Conservation (phyloP, 2,888 invertebrate genomes). For the Ornithoptera alexandrae region DNA sequence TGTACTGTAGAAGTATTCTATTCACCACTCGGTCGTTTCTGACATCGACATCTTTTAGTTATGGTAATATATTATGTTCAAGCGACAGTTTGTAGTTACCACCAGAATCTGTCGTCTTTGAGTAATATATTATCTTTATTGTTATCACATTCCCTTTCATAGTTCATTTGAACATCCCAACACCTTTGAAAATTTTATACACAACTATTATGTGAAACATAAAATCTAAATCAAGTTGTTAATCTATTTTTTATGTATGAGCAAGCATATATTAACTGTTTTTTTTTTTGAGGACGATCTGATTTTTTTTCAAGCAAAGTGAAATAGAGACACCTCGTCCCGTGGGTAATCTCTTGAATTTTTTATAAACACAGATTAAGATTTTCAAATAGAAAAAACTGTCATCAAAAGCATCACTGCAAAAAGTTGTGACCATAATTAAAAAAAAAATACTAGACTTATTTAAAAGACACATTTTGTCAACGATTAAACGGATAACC, state of each 20-base stretch:
- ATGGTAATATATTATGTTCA: constrained; percentile 14
- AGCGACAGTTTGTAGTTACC: constrained; percentile 12
- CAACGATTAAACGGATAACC: too few species aligned
- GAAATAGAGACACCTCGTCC: too few species aligned
- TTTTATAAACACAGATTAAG: too few species aligned
- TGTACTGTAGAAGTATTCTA: too few species aligned
- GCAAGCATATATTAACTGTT: not conserved
- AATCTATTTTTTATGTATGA: not conserved
- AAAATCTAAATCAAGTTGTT: not conserved
- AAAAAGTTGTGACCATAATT: too few species aligned
- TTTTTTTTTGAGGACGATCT: not conserved
- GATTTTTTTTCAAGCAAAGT: too few species aligned
- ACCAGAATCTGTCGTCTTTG: constrained; percentile 8
- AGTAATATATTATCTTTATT: constrained; percentile 11
- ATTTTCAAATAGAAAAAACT: too few species aligned
- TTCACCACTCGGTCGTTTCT: constrained; percentile 6
- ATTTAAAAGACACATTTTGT: too few species aligned
- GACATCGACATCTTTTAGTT: constrained; percentile 15
- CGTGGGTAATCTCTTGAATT: too few species aligned
- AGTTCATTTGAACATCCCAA: not conserved
- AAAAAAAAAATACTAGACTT: too few species aligned
- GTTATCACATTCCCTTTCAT: not conserved
- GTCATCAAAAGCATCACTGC: too few species aligned
- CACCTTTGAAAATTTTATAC: not conserved
- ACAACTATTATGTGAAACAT: not conserved